Conservation (phyloP, 2,113 vertebrate genomes). For the Thermophis baileyi region DNA sequence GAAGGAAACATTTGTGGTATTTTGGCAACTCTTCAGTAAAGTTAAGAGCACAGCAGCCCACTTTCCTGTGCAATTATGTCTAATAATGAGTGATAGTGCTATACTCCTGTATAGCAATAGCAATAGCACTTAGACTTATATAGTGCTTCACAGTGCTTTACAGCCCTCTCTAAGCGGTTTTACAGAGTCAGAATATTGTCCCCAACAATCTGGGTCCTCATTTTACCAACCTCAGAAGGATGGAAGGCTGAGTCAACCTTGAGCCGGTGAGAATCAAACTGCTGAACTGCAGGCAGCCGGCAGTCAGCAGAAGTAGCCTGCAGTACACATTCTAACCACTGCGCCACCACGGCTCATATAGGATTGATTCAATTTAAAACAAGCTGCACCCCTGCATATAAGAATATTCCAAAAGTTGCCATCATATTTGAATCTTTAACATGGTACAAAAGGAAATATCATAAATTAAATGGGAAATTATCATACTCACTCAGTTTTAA, state of each 20-base stretch:
- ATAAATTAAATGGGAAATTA: neutral
- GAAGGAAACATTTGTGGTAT: neutral
- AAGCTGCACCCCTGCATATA: neutral
- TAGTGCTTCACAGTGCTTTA: too few relatives aligned
- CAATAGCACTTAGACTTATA: too few relatives aligned
- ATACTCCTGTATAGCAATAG: neutral
- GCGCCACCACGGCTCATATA: neutral
- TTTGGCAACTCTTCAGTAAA: neutral
- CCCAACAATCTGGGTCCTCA: too few relatives aligned
- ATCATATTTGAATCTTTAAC: neutral
- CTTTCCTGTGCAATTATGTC: neutral
- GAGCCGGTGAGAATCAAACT: too few relatives aligned
- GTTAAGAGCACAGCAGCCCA: neutral
- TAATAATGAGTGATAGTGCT: neutral
- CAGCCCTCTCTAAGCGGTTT: too few relatives aligned
- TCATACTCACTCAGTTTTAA: neutral
- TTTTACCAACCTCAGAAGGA: too few relatives aligned
- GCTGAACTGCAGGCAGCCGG: too few relatives aligned
- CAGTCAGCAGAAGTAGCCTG: too few relatives aligned
- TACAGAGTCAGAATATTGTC: too few relatives aligned
- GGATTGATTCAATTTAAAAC: neutral
- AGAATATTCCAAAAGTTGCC: neutral
- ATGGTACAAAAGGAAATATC: neutral
- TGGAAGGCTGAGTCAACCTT: too few relatives aligned
- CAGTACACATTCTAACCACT: too few relatives aligned